Evolutionary conservation across 2,113 vertebrate species (phyloP), one percentile per base, ranked within the genome.

Genomic region (Podarcis cretensis): DNA sequence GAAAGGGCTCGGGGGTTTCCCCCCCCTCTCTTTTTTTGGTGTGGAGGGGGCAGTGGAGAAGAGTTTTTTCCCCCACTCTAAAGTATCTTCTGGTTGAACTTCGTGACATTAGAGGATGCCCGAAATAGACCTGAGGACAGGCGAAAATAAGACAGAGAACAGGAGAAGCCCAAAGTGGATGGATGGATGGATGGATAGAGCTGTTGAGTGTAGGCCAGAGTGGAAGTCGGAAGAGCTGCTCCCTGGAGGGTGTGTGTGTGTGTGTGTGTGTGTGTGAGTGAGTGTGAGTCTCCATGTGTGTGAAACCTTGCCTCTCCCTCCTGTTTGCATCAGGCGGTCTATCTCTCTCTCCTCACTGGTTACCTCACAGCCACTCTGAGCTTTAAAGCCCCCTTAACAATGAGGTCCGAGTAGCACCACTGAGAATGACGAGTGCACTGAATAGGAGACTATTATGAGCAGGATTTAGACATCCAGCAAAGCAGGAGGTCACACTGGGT

Each of bases 301-400:
- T 14, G 66, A 90, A n/a, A 86, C 57, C 35, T 8, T 2, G 83
- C 2, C 84, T 78, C 89, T 43, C 4, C 14, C 48, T 63, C 85
- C 89, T 27, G 25, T 59, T 40, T 10, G 37, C 83, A 2, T 74
- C 89, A 75, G 69, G 87, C 21, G 85, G 32, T 92, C 90, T 92
- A 89, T 91, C 89, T 92, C 89, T 93, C 94, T 95, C 90, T 88
- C 68, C 81, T 73, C 77, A 81, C 82, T 92, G 85, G 88, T 90
- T 93, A 95, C 91, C 88, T 90, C n/a, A 65, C 93, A 93, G 90
- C 94, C 87, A 48, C 90, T 89, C 95, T 91, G 93, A 95, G 95
- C 96, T 95, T 95, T 97, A 97, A 97, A 97, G 95, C 94, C 96
- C 93, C 94, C 89, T 40, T 89, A 95, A 96, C 92, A 93, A 90